These are phyloP conservation scores for Cylloceria caligata DNA, from an alignment of 2,888 invertebrate genomes.

Conservation along the genomic window DNA sequence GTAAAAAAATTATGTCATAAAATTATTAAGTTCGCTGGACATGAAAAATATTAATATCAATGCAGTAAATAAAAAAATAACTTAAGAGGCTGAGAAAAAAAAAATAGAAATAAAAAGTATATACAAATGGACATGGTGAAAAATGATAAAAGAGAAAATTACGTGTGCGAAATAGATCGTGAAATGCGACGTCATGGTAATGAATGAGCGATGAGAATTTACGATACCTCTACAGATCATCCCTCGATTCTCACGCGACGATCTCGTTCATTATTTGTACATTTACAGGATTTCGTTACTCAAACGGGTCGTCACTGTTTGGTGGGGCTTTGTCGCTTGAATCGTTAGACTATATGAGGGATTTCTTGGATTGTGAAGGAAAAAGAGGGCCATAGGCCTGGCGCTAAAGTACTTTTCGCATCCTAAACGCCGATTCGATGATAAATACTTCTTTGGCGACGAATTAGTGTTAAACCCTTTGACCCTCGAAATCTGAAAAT, in stretches of 20 bases:
- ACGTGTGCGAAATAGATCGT: slow-evolving; percentile 44
- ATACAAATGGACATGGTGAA: slow-evolving; percentile 8
- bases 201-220: slow-evolving; percentile 43
- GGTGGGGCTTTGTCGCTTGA: slow-evolving; percentile 64
- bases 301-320: slow-evolving; percentile 52
- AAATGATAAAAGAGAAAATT: slow-evolving; percentile 18
- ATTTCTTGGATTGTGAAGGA: slow-evolving; percentile 22
- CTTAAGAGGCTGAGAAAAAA: slow-evolving; percentile 26
- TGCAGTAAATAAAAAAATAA: slow-evolving; percentile 39
- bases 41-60: slow-evolving; percentile 24
- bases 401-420: slow-evolving; percentile 30
- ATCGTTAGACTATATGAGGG: slow-evolving; percentile 43
- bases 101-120: slow-evolving; percentile 16
- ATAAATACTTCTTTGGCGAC: slow-evolving; percentile 28
- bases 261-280: slow-evolving; percentile 66
- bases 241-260: slow-evolving; percentile 43
- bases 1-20: slow-evolving; percentile 19
- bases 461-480: slow-evolving; percentile 54
- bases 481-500: slow-evolving; percentile 63
- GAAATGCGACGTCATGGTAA: slow-evolving; percentile 53
- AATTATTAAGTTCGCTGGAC: neutral
- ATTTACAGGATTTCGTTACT: slow-evolving; percentile 71
- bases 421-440: slow-evolving; percentile 24
- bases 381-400: slow-evolving; percentile 29
- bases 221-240: slow-evolving; percentile 44